These are phyloP conservation scores for Etheostoma nigrum DNA, from an alignment of 2,797 vertebrate genomes.

Conservation along the genomic window DNA sequence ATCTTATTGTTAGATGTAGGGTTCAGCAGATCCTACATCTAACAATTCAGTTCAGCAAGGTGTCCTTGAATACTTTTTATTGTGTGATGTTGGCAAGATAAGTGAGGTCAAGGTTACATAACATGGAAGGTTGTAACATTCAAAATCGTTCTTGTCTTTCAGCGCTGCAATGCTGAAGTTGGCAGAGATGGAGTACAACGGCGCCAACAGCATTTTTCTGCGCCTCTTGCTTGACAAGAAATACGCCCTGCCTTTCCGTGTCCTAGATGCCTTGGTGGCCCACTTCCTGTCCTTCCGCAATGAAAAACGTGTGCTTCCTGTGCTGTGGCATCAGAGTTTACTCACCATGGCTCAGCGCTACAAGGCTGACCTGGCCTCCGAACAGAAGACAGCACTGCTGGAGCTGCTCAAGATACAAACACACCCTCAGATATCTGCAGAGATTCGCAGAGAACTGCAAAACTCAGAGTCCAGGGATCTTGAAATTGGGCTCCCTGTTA, in stretches of 20 bases:
- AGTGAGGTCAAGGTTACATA: slow-evolving; percentile 30
- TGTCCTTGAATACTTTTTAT: not conserved
- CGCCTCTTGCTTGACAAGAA: slow-evolving; percentile 97
- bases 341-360: slow-evolving; percentile 95
- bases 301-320: slow-evolving; percentile 91
- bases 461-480: slow-evolving; percentile 89
- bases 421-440: slow-evolving; percentile 88
- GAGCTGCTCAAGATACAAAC: slow-evolving; percentile 93
- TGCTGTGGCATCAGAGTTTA: slow-evolving; percentile 98
- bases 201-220: slow-evolving; percentile 98
- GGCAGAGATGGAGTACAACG: slow-evolving; percentile 96
- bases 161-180: slow-evolving; percentile 97
- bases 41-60: not conserved
- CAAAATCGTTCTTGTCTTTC: slow-evolving; percentile 31
- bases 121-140: slow-evolving; percentile 28
- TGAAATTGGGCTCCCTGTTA: slow-evolving; percentile 81
- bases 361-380: slow-evolving; percentile 93
- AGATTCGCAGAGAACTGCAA: slow-evolving; percentile 93
- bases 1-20: not conserved
- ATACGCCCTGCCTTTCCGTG: slow-evolving; percentile 97
- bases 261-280: slow-evolving; percentile 94
- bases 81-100: not conserved
- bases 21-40: no score
- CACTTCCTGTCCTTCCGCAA: slow-evolving; percentile 95
- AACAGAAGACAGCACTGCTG: slow-evolving; percentile 93